Base-by-base conservation (phyloP, 2,797 vertebrate species). In the Cyprinella venusta region DNA sequence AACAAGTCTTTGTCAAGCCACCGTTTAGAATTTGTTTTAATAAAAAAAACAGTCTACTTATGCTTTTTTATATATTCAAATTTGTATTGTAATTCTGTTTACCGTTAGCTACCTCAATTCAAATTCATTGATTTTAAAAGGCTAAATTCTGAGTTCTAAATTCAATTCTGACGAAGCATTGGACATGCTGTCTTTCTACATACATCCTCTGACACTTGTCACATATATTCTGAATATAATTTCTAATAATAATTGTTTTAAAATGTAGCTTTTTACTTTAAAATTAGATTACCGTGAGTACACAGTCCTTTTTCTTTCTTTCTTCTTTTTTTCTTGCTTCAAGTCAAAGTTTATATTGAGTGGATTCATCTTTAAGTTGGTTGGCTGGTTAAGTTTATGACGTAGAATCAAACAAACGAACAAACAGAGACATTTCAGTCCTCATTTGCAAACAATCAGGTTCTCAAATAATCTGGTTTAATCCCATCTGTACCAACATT, bases 391-490 rank as follows among this genome's bases (percentile, higher is more conserved):
- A 13, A 0, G 5, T 69, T 69, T 7, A 42, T 69, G n/a, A 9
- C 19, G 19, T 54, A 4, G 7, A 64, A 64, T 21, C 30, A 65
- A 38, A 15, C 10, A 68, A 40, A 19, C 42, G 5, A 70, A 30
- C 16, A 50, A 30, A 36, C 67, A 19, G 8, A 33, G 21, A 52
- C 48, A 36, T 54, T 50, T n/a, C 10, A 52, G 21, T 36, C 18
- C 10, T 74, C 10, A 56, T 56, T 74, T 74, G 19, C 48, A 54
- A 52, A 33, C 70, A 72, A 72, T 72, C 48, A 13, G 15, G 48
- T 52, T 50, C 16, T 72, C 59, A 48, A 65, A 78, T 26, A 5
- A 24, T 59, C 19, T 50, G 26, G 1, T 8, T 38, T 13, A 13
- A 48, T 77, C 61, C 21, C 7, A 9, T 52, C 10, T 79, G n/a